A percentile compares a stretch with the other conserved stretches of the same genome.
phyloP scores from a whole-genome alignment of 2,797 vertebrate species.

The Enteromius paludinosus region DNA sequence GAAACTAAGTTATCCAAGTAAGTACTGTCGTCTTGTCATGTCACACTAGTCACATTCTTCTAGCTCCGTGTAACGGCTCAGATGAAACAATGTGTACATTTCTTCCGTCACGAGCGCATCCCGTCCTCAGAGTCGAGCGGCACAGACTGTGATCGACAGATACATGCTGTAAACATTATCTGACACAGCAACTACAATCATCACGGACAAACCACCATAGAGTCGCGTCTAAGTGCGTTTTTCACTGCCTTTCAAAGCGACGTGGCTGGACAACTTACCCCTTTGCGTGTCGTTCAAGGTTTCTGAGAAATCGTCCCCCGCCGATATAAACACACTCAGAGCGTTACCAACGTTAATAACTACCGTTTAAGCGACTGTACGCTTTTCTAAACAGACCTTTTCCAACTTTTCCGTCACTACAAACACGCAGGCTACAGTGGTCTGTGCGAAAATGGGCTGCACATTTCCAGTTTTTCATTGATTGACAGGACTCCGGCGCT shows the following conservation, averaged over 20 bases:
- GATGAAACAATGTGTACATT: constrained; percentile 18
- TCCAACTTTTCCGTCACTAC: constrained; percentile 45
- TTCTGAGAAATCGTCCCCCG: constrained; percentile 37
- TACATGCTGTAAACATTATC: not conserved
- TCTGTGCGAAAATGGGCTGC: constrained; percentile 24
- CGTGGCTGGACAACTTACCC: constrained; percentile 46
- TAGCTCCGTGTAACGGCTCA: not conserved
- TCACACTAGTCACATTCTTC: not conserved
- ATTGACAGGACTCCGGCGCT: constrained; percentile 65
- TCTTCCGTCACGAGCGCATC: constrained; percentile 22
- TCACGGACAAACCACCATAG: not conserved
- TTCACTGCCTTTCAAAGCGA: constrained; percentile 2
- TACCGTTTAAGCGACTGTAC: not conserved
- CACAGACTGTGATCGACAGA: not conserved
- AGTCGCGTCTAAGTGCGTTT: not conserved
- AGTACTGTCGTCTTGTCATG: not conserved
- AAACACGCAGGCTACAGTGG: not conserved
- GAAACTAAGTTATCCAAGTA: not conserved
- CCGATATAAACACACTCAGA: not conserved
- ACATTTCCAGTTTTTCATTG: not conserved
- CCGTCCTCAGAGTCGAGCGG: not conserved
- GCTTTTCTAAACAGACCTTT: not conserved
- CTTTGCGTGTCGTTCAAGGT: constrained; percentile 13
- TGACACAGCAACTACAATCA: not conserved
- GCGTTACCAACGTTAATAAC: not conserved